Evolutionary conservation across 1,140 invertebrate genomes (phyloP), one percentile per base, ranked within the genome.

Genomic region (Frieseomelitta varia): DNA sequence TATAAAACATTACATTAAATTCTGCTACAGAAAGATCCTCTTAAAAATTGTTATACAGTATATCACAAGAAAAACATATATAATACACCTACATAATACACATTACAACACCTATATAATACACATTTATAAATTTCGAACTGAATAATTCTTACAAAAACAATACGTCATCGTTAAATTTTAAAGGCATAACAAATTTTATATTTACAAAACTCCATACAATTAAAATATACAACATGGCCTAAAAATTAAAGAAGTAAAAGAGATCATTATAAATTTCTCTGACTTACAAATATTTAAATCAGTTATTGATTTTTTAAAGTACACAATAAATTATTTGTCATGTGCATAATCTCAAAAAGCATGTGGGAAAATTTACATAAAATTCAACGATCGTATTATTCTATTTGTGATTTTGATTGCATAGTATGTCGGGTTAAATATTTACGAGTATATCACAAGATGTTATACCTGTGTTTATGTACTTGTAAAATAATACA

Each of bases 401-500:
- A 72, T n/a, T 6, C 1, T 79, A 53, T 4, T 58, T 55, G 39
- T 21, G 71, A 19, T 61, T 24, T 56, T 3, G 51, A 19, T 74
- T 55, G 15, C n/a, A 15, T 15, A 67, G 14, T n/a, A 39, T 58
- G 51, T 2, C 68, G 15, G 39, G 27, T 19, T 67, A 80, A 80
- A 73, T 79, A 79, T 79, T 84, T 21, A 79, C 21, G 1, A 56
- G 61, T n/a, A 47, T 74, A 74, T 56, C 51, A 8, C 19, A 27
- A 67, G 39, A 19, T 53, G n/a, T 30, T 74, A 53, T 79, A 72
- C 69, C 83, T 79, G 68, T 85, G 53, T 79, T 80, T 80, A 85
- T 73, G 39, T 47, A 30, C 51, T 85, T 63, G 67, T 53, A 80
- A 85, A 85, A 65, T 80, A 80, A 80, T 85, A 80, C 39, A 74